Conservation (phyloP, 2,888 invertebrate species). For the Gasteruption jaculator region DNA sequence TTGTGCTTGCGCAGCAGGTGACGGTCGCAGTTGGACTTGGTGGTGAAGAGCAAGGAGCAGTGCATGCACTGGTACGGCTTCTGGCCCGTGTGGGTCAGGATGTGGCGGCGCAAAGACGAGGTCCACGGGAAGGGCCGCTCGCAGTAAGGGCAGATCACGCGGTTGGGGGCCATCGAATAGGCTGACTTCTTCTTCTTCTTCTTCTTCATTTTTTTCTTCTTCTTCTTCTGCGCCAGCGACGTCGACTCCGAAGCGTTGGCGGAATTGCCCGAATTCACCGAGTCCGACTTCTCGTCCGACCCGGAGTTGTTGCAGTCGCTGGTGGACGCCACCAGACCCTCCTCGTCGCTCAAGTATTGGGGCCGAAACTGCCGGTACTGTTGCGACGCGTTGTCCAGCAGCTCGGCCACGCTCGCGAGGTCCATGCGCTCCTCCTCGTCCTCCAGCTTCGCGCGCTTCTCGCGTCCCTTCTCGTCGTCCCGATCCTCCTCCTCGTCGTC, state of each 20-base stretch:
- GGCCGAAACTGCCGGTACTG: constrained; percentile 50
- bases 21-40: constrained; percentile 95
- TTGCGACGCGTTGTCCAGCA: constrained; percentile 70
- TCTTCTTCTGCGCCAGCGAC: constrained; percentile 32
- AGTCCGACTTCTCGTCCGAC: constrained; percentile 76
- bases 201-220: constrained; percentile 38
- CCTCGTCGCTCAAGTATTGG: constrained; percentile 60
- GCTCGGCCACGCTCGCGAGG: constrained; percentile 72
- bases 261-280: constrained; percentile 56
- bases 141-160: constrained; percentile 91
- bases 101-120: constrained; percentile 89
- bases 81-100: constrained; percentile 92
- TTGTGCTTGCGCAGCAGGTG: constrained; percentile 87
- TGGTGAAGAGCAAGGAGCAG: constrained; percentile 90
- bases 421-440: constrained; percentile 56
- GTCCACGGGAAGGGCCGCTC: constrained; percentile 95
- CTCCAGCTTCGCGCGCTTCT: constrained; percentile 34
- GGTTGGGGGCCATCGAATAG: constrained; percentile 90
- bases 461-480: constrained; percentile 1
- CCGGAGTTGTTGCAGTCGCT: constrained; percentile 82
- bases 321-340: constrained; percentile 76
- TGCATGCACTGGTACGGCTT: constrained; percentile 95
- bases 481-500: constrained; percentile 34
- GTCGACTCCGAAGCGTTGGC: constrained; percentile 47
- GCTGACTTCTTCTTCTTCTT: constrained; percentile 83